Conservation (phyloP, 2,888 invertebrate species). For the Orthonevra nobilis region DNA sequence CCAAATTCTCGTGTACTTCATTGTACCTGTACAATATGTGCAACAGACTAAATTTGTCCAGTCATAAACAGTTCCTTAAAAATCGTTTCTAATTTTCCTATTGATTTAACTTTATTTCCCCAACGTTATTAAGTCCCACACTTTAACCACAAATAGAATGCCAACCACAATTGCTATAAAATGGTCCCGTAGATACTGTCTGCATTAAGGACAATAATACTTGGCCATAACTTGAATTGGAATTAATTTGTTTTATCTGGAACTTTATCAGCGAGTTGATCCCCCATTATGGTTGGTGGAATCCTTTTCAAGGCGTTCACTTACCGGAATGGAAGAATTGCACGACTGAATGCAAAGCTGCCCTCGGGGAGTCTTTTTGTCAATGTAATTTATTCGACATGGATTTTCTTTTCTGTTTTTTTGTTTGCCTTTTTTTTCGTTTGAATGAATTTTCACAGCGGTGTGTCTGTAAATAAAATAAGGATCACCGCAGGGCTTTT, state of each 20-base stretch:
- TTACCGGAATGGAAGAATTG: background rate
- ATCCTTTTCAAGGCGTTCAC: slow-evolving; percentile 2
- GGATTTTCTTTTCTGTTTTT: background rate
- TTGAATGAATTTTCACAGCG: background rate
- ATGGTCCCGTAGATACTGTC: background rate
- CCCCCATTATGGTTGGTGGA: background rate
- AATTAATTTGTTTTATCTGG: slow-evolving; percentile 41
- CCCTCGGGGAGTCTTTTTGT: slow-evolving; percentile 6
- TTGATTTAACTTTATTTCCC: no score
- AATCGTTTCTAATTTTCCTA: no score
- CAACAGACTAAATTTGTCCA: no score
- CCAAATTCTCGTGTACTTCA: no score
- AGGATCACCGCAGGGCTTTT: background rate
- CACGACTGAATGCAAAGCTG: background rate
- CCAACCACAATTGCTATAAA: no score
- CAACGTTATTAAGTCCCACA: no score
- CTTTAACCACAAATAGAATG: no score
- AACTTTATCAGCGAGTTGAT: slow-evolving; percentile 14
- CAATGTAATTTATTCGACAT: slow-evolving; percentile 6
- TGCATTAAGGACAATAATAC: background rate
- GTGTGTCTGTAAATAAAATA: background rate
- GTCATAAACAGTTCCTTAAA: no score
- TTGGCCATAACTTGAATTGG: slow-evolving; percentile 28
- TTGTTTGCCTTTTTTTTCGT: background rate
- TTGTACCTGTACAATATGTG: no score